Percentiles rank a stretch among this genome's conserved stretches.
These are phyloP conservation scores for Bothrops jararaca DNA, from an alignment of 2,113 vertebrate genomes.

Conservation along the genomic window DNA sequence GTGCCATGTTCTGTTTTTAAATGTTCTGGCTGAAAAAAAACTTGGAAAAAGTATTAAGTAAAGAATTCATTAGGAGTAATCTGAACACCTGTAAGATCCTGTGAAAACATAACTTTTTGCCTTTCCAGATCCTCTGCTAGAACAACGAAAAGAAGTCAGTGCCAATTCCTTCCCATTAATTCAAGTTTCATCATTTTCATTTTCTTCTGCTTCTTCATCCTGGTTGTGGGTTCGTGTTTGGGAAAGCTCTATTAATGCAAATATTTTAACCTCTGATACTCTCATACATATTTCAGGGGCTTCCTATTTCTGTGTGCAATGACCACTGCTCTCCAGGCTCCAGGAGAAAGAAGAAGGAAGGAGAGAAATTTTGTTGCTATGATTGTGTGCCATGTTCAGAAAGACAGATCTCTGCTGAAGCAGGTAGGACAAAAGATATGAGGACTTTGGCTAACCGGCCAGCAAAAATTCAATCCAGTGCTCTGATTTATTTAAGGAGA, in stretches of 20 bases:
- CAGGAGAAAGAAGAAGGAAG: conserved; percentile 2
- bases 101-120: background rate
- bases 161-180: no score
- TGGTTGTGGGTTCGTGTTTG: background rate
- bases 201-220: background rate
- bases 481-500: background rate
- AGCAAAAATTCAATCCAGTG: background rate
- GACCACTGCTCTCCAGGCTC: background rate
- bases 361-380: conserved; percentile 9
- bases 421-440: background rate
- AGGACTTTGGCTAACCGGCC: background rate
- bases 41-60: background rate
- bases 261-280: background rate
- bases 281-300: background rate
- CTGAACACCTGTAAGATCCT: background rate
- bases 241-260: background rate
- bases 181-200: background rate
- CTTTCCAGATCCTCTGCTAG: no score
- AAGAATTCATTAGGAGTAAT: background rate
- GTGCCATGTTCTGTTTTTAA: background rate
- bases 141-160: no score
- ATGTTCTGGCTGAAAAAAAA: background rate
- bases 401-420: background rate
- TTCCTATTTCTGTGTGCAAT: conserved; percentile 5
- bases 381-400: background rate